Evolutionary conservation across 2,113 vertebrate genomes (phyloP).

Genomic region (Pygoscelis adeliae): DNA sequence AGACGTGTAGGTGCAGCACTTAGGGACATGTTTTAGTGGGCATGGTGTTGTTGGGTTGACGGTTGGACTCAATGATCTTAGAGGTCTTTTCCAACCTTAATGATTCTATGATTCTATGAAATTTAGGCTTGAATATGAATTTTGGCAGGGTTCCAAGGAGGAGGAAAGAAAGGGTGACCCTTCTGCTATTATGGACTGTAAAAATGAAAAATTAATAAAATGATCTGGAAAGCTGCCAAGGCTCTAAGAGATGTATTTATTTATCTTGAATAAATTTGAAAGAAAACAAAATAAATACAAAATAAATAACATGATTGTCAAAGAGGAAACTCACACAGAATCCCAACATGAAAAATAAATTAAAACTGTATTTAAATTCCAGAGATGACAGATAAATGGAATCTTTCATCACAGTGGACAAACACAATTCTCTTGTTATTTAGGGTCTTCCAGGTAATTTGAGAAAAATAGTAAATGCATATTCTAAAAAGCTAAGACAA

Average conservation of each 20-base stretch:
- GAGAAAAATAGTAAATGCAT: not conserved
- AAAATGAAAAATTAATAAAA: slow-evolving; percentile 16
- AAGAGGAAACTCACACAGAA: not conserved
- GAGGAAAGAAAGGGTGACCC: not conserved
- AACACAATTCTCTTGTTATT: not conserved
- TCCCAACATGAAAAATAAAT: not conserved
- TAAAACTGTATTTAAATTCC: not conserved
- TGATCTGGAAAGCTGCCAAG: not conserved
- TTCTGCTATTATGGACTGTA: not conserved
- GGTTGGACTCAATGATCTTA: too few relatives aligned
- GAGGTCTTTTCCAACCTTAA: too few relatives aligned
- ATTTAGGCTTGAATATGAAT: not conserved
- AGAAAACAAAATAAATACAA: slow-evolving; percentile 1
- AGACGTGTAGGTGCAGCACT: too few relatives aligned
- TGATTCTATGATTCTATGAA: too few relatives aligned
- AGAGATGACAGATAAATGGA: not conserved
- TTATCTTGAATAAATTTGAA: not conserved
- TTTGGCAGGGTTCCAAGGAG: not conserved
- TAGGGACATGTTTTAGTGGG: too few relatives aligned
- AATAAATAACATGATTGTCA: not conserved
- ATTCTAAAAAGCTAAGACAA: slow-evolving; percentile 4
- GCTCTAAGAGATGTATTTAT: not conserved
- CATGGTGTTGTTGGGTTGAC: too few relatives aligned
- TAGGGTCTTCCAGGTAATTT: not conserved
- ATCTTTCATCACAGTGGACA: not conserved